These are phyloP conservation scores for Corythornis cristatus DNA, from an alignment of 2,113 vertebrate genomes.

Conservation along the genomic window DNA sequence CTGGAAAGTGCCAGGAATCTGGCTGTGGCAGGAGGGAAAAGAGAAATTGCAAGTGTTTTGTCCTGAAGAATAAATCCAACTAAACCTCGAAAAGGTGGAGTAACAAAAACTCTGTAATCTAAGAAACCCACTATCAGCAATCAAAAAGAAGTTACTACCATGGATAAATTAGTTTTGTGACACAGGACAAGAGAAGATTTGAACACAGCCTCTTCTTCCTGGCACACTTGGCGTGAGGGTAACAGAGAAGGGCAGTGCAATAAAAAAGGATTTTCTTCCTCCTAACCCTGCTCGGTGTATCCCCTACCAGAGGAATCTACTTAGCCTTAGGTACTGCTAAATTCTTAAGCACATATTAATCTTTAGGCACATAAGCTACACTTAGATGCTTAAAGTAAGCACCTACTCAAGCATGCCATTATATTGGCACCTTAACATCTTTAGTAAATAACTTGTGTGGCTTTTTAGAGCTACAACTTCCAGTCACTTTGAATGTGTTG, in stretches of 20 bases:
- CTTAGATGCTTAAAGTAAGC: not conserved
- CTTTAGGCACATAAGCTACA: conserved; percentile 25
- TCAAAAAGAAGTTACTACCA: not conserved
- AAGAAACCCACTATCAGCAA: not conserved
- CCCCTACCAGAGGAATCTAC: not conserved
- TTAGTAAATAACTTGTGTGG: conserved; percentile 6
- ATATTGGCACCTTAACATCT: not conserved
- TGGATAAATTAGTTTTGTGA: not conserved
- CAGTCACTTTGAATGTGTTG: not conserved
- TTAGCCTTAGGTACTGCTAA: not conserved
- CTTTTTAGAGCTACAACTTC: conserved; percentile 33
- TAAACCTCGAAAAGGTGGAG: not conserved
- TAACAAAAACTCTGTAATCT: not conserved
- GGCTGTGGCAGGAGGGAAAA: not conserved
- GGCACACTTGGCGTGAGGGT: not conserved
- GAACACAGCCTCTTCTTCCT: not conserved
- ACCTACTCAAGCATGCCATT: not conserved
- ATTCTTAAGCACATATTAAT: conserved; percentile 24
- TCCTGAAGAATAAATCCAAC: conserved; percentile 1
- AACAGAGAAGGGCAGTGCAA: not conserved
- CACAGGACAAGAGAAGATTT: not conserved
- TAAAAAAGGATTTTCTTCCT: conserved; percentile 2
- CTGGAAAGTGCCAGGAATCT: not conserved
- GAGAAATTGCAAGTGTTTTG: not conserved
- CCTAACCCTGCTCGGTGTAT: not conserved